These are phyloP conservation scores for Cybosia mesomella DNA, from an alignment of 2,888 invertebrate species.

Conservation along the genomic window DNA sequence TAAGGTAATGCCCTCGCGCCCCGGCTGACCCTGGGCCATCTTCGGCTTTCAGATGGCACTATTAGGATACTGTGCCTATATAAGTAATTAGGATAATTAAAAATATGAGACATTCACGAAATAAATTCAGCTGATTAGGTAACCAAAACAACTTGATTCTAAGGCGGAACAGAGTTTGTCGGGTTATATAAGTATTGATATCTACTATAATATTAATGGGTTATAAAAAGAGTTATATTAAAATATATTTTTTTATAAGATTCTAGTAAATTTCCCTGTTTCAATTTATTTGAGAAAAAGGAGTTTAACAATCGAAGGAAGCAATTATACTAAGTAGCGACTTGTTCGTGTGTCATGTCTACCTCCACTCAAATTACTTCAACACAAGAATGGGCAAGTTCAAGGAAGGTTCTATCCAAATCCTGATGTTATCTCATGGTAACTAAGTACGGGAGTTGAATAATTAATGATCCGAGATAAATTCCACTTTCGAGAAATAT, in stretches of 20 bases:
- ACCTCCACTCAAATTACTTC: conserved; percentile 18
- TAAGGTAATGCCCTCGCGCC: too few relatives aligned
- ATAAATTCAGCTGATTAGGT: too few relatives aligned
- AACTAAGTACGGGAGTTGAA: conserved; percentile 55
- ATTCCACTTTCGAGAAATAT: conserved; percentile 64
- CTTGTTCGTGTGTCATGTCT: not conserved
- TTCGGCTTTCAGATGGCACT: too few relatives aligned
- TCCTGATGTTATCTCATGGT: conserved; percentile 42
- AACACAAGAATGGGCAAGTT: conserved; percentile 19
- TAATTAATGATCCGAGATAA: conserved; percentile 68
- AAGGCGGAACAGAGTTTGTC: too few relatives aligned
- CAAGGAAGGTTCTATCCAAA: conserved; percentile 31
- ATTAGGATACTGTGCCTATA: too few relatives aligned
- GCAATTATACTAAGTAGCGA: not conserved
- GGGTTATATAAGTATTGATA: too few relatives aligned
- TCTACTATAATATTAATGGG: too few relatives aligned
- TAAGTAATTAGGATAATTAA: too few relatives aligned
- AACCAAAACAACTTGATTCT: too few relatives aligned
- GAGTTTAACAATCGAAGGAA: not conserved
- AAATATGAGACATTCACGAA: too few relatives aligned
- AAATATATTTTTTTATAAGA: too few relatives aligned
- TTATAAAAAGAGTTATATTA: not conserved
- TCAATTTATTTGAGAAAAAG: not conserved
- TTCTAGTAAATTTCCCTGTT: not conserved
- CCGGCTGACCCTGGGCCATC: too few relatives aligned